Evolutionary conservation across 1,140 invertebrate genomes (phyloP).

Genomic region (Bombus difficillimus): DNA sequence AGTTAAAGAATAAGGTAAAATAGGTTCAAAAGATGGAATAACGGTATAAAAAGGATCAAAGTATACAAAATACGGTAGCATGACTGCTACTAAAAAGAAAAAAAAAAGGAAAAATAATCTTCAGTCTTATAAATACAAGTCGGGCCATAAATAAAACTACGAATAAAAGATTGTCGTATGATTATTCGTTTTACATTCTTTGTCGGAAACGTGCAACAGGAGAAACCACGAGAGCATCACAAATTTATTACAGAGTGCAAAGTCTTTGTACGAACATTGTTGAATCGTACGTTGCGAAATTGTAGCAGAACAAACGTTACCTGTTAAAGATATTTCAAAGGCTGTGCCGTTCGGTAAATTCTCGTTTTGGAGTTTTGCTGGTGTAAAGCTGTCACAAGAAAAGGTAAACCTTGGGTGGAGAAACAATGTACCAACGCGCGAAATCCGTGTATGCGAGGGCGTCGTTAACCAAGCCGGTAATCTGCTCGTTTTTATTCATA

Average conservation of each 20-base stretch:
- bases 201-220: background rate
- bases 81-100: background rate
- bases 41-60: background rate
- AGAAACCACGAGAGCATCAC: background rate
- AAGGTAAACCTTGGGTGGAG: constrained; percentile 1
- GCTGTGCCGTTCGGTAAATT: background rate
- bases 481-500: constrained; percentile 46
- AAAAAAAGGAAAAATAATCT: background rate
- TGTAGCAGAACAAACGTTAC: background rate
- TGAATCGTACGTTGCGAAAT: constrained; percentile 2
- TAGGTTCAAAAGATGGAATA: background rate
- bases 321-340: constrained; percentile 8
- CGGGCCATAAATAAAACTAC: background rate
- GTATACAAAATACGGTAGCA: background rate
- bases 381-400: background rate
- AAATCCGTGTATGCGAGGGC: background rate
- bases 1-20: too few species aligned
- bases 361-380: background rate
- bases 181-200: background rate
- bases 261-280: background rate
- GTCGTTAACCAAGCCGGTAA: constrained; percentile 14
- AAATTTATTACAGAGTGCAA: background rate
- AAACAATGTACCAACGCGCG: constrained; percentile 22
- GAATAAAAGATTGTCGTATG: background rate
- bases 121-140: background rate